These are phyloP conservation scores for Poeciliopsis occidentalis DNA, from an alignment of 2,113 vertebrate genomes.

Conservation along the genomic window DNA sequence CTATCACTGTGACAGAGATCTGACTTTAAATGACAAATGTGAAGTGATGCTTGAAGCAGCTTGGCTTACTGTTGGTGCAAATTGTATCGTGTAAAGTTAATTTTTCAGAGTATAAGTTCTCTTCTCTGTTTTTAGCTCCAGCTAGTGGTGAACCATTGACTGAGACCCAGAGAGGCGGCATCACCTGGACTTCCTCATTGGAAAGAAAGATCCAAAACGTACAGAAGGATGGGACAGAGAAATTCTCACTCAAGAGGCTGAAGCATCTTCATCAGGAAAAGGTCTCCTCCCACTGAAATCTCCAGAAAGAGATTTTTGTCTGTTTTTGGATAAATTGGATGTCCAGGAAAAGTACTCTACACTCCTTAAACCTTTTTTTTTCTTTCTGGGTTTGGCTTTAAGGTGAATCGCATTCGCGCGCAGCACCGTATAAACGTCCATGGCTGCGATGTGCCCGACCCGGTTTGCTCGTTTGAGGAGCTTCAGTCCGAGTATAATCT, in stretches of 20 bases:
- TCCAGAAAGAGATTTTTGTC: not conserved
- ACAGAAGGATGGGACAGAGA: conserved; percentile 74
- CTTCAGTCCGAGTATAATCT: conserved; percentile 88
- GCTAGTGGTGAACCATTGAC: not conserved
- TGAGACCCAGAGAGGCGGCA: conserved; percentile 60
- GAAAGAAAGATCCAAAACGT: conserved; percentile 76
- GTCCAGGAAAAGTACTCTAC: not conserved
- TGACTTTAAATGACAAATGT: too few species aligned
- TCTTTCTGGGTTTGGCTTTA: not conserved
- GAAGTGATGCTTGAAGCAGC: not conserved
- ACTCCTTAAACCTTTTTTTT: not conserved
- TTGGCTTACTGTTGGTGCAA: not conserved
- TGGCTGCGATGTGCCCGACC: conserved; percentile 91
- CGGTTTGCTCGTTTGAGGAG: conserved; percentile 87
- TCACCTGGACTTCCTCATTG: conserved; percentile 88
- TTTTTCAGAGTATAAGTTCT: not conserved
- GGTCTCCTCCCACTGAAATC: conserved; percentile 67
- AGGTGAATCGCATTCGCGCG: conserved; percentile 88
- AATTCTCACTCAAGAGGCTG: conserved; percentile 82
- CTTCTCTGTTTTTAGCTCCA: conserved; percentile 24
- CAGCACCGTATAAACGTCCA: conserved; percentile 89
- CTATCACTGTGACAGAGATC: too few species aligned
- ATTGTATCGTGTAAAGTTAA: not conserved
- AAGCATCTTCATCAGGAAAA: conserved; percentile 89
- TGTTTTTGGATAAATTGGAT: not conserved